Percentiles rank a stretch among this genome's conserved stretches.
Conservation (phyloP, 2,113 vertebrate genomes). For the Elephas maximus region DNA sequence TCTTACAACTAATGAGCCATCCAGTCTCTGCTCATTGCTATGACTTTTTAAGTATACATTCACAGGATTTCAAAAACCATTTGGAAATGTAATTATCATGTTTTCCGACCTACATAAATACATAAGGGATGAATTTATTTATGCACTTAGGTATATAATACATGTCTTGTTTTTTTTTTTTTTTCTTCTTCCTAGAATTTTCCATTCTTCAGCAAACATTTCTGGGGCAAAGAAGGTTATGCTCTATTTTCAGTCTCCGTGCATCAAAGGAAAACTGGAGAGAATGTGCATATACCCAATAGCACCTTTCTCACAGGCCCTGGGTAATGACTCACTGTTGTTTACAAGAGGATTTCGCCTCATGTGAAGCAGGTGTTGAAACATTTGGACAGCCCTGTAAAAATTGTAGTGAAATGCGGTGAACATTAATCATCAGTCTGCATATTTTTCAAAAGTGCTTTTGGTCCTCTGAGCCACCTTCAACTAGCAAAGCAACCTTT, state of each 20-base stretch:
- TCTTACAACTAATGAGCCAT: slow-evolving; percentile 79
- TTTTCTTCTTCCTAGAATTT: slow-evolving; percentile 49
- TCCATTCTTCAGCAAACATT: slow-evolving; percentile 71
- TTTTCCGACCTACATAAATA: slow-evolving; percentile 81
- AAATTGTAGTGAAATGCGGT: slow-evolving; percentile 72
- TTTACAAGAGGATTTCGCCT: slow-evolving; percentile 77
- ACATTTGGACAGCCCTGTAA: slow-evolving; percentile 79
- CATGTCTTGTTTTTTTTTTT: background rate
- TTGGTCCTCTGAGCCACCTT: slow-evolving; percentile 62
- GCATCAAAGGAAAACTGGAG: slow-evolving; percentile 79
- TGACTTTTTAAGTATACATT: slow-evolving; percentile 80
- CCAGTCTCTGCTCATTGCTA: slow-evolving; percentile 67
- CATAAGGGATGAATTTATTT: slow-evolving; percentile 80
- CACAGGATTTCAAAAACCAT: slow-evolving; percentile 73
- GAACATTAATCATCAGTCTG: slow-evolving; percentile 69
- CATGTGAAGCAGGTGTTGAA: slow-evolving; percentile 84
- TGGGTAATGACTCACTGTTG: slow-evolving; percentile 75
- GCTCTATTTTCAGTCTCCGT: slow-evolving; percentile 74
- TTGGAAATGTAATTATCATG: slow-evolving; percentile 85
- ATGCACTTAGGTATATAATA: slow-evolving; percentile 72
- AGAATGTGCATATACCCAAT: slow-evolving; percentile 70
- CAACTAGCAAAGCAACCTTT: background rate
- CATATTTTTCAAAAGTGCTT: slow-evolving; percentile 57
- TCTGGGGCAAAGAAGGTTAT: slow-evolving; percentile 75
- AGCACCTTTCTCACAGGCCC: slow-evolving; percentile 63